These are phyloP conservation scores for Pandion haliaetus DNA, from an alignment of 2,113 vertebrate species.

Conservation along the genomic window DNA sequence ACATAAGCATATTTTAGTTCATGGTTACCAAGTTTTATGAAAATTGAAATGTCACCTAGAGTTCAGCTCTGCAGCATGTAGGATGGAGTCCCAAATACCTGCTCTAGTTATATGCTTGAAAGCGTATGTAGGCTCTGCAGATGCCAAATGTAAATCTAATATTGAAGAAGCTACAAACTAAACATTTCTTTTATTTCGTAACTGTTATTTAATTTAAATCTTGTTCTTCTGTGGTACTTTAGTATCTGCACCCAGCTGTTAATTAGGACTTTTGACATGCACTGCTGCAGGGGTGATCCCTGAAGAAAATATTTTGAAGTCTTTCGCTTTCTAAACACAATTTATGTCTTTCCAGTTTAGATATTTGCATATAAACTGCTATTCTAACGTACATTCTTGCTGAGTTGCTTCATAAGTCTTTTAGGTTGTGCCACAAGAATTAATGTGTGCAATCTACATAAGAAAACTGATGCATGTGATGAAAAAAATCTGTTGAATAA, in stretches of 20 bases:
- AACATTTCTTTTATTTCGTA: not conserved
- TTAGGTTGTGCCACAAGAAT: not conserved
- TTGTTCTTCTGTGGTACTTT: not conserved
- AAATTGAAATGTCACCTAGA: not conserved
- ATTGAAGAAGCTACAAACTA: not conserved
- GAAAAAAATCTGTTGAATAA: constrained; percentile 14
- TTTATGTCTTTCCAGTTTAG: not conserved
- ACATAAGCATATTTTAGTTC: not conserved
- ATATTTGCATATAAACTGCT: constrained; percentile 6
- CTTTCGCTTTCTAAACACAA: not conserved
- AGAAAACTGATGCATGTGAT: not conserved
- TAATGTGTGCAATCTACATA: not conserved
- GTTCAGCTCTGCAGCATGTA: not conserved
- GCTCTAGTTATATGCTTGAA: not conserved
- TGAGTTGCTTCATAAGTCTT: not conserved
- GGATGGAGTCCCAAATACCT: not conserved
- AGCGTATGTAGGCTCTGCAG: not conserved
- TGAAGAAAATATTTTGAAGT: not conserved
- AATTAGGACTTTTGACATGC: not conserved
- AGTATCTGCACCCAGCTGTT: not conserved
- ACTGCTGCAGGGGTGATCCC: not conserved
- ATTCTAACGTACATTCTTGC: not conserved
- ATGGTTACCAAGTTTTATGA: not conserved
- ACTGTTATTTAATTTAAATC: not conserved
- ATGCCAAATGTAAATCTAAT: not conserved